These are phyloP conservation scores for Athalia circularis DNA, from an alignment of 2,888 invertebrate genomes.

Conservation along the genomic window DNA sequence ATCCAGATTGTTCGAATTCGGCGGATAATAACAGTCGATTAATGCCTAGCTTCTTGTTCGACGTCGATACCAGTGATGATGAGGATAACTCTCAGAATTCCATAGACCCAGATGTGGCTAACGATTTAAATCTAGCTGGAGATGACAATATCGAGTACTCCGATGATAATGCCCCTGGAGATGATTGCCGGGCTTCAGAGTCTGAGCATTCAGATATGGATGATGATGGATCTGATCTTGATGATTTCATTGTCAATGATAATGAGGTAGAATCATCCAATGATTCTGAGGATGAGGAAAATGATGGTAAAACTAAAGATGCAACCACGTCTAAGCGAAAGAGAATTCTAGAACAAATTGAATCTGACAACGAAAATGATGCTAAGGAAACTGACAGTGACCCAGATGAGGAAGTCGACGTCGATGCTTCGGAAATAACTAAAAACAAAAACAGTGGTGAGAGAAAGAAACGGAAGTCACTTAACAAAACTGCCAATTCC, in stretches of 20 bases:
- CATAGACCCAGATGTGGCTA: constrained; percentile 62
- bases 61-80: constrained; percentile 33
- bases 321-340: neutral
- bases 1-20: constrained; percentile 17
- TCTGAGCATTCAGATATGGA: constrained; percentile 62
- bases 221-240: constrained; percentile 64
- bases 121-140: constrained; percentile 65
- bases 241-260: constrained; percentile 63
- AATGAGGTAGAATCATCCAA: constrained; percentile 54
- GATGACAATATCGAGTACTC: constrained; percentile 53
- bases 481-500: neutral
- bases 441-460: constrained; percentile 6
- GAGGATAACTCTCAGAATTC: constrained; percentile 45
- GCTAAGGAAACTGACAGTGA: constrained; percentile 42
- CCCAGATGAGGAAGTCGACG: constrained; percentile 11
- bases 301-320: neutral
- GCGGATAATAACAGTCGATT: neutral
- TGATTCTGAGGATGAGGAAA: constrained; percentile 46
- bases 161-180: constrained; percentile 65
- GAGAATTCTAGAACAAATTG: constrained; percentile 11
- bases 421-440: neutral
- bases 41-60: constrained; percentile 52
- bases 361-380: constrained; percentile 39
- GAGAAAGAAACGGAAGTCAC: neutral
- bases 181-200: constrained; percentile 66